These are phyloP conservation scores for Plutella xylostella DNA, from an alignment of 2,888 invertebrate species.

Conservation along the genomic window DNA sequence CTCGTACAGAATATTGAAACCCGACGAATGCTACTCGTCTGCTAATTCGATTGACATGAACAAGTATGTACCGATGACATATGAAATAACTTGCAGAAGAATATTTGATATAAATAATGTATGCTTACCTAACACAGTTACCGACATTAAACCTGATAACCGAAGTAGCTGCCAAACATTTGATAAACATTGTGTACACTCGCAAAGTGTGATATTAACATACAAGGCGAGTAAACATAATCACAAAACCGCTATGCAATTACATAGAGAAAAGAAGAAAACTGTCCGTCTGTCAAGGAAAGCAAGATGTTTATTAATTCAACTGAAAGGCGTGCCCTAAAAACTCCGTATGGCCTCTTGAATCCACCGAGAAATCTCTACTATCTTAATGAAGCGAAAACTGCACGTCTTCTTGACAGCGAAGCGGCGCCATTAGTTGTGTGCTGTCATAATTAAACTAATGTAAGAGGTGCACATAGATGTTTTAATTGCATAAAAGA, in stretches of 20 bases:
- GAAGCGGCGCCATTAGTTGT: constrained; percentile 6
- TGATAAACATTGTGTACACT: background rate
- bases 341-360: constrained; percentile 11
- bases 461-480: background rate
- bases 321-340: constrained; percentile 20
- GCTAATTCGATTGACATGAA: no score
- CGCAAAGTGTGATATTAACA: no score
- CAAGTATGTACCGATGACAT: no score
- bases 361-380: constrained; percentile 14
- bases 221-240: background rate
- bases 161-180: background rate
- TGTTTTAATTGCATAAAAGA: background rate
- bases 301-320: constrained; percentile 18
- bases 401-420: constrained; percentile 11
- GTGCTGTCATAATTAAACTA: constrained; percentile 1
- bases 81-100: no score
- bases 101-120: no score
- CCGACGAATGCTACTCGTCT: no score
- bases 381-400: constrained; percentile 21
- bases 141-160: no score
- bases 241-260: background rate
- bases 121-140: no score
- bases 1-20: no score
- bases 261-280: constrained; percentile 21
- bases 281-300: constrained; percentile 15